Evolutionary conservation across 2,888 invertebrate species (phyloP), one percentile per base, ranked within the genome.

Genomic region (Lagria hirta): DNA sequence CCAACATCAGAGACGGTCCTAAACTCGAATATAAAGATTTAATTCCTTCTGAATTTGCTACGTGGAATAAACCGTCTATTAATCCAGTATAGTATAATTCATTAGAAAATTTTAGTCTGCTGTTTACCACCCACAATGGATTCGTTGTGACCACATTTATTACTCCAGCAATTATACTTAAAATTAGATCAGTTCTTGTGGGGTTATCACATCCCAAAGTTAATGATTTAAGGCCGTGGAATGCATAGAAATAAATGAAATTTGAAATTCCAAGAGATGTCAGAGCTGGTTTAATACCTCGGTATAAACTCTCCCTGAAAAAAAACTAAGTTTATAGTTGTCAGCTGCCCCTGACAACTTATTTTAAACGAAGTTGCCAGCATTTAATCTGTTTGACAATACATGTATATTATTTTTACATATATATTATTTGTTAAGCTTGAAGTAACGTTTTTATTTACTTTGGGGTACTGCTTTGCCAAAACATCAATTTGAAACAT

Each of bases 171-270:
- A 87, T 68, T 52, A 86, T 79, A 11, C 89, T 92, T 51, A 89
- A 75, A 41, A 84, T 63, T 20, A 93, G 74, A 71, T 94, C 92
- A 57, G 79, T 82, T 6, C 83, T 54, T 2, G 88, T 84, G 24
- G 80, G 78, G 55, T 79, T 79, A 37, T 72, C 66, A 13, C 54
- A 35, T 12, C 41, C 42, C 7, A 55, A 51, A 24, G 67, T 60
- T 22, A 66, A 52, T 40, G 61, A 75, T 62, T 90, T 86, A 22
- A 94, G 74, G 10, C 87, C 86, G 73, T 92, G 93, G 70, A 92
- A 94, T 60, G 89, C 81, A 72, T 94, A 95, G 68, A 94, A 95
- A 69, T 95, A 95, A n/a, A 94, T 86, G 73, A 94, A 94, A 71
- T 92, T 93, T 29, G 93, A 93, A 48, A 86, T 81, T 56, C 90